phyloP scores from a whole-genome alignment of 2,888 invertebrate species.

The Sylvicola cinctus region DNA sequence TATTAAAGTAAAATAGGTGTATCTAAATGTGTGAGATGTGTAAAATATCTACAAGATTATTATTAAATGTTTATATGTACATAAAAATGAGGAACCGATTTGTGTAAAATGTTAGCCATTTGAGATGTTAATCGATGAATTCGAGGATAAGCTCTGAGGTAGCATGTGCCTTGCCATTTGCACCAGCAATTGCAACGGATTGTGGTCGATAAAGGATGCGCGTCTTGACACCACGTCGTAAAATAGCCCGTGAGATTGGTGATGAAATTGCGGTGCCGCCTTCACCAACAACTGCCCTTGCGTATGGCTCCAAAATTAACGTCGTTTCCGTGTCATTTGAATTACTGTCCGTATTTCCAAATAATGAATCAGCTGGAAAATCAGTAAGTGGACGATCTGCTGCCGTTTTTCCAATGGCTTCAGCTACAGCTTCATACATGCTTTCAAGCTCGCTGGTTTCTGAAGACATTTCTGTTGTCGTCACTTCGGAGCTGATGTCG shows the following conservation, averaged over 20 bases:
- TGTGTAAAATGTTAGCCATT: too few species aligned
- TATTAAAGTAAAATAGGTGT: too few species aligned
- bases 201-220: conserved; percentile 44
- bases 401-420: conserved; percentile 13
- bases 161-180: conserved; percentile 55
- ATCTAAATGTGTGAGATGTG: too few species aligned
- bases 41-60: too few species aligned
- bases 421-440: conserved; percentile 9
- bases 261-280: conserved; percentile 48
- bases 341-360: conserved; percentile 6
- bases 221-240: conserved; percentile 36
- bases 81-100: too few species aligned
- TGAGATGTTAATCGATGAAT: conserved; percentile 9
- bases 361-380: conserved; percentile 15
- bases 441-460: conserved; percentile 3
- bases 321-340: conserved; percentile 14
- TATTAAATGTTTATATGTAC: too few species aligned
- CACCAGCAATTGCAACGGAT: conserved; percentile 51
- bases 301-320: conserved; percentile 39
- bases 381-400: conserved; percentile 18
- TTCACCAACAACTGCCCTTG: conserved; percentile 41
- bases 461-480: background rate
- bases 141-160: conserved; percentile 47
- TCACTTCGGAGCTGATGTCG: background rate
- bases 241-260: conserved; percentile 42